Evolutionary conservation across 2,113 vertebrate genomes (phyloP).

Genomic region (Daboia siamensis): DNA sequence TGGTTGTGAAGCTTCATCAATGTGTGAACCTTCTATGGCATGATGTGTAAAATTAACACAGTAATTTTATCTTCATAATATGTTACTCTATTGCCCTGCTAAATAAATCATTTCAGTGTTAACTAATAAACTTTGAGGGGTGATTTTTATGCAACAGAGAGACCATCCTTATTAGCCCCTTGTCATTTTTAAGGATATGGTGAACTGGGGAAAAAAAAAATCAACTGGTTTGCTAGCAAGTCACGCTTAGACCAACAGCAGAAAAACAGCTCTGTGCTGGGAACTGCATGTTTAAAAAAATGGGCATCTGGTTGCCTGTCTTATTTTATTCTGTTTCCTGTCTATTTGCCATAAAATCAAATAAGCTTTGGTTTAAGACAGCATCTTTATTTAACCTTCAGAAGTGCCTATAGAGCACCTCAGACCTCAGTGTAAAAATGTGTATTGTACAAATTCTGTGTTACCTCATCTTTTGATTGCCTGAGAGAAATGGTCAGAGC

Average conservation of each 20-base stretch:
- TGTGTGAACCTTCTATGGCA: constrained; percentile 28
- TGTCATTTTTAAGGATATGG: constrained; percentile 46
- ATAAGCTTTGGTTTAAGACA: constrained; percentile 12
- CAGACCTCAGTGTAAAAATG: not conserved
- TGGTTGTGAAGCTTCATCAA: constrained; percentile 39
- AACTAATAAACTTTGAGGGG: constrained; percentile 33
- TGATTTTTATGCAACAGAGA: constrained; percentile 33
- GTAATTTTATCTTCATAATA: constrained; percentile 52
- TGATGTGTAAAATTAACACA: constrained; percentile 39
- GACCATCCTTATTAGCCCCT: constrained; percentile 45
- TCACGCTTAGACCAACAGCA: constrained; percentile 52
- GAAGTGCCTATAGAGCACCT: not conserved
- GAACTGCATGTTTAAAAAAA: constrained; percentile 21
- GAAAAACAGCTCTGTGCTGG: constrained; percentile 28
- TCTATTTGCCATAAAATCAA: constrained; percentile 28
- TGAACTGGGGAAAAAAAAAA: constrained; percentile 1
- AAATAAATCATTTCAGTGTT: constrained; percentile 38
- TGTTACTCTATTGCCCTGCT: not conserved
- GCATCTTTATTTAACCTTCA: constrained; percentile 32
- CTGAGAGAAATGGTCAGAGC: not conserved
- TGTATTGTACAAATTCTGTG: not conserved
- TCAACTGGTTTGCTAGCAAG: constrained; percentile 47
- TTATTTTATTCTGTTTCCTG: constrained; percentile 40
- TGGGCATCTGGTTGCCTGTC: constrained; percentile 26
- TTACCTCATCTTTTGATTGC: not conserved